Evolutionary conservation across 2,113 vertebrate species (phyloP), one percentile per base, ranked within the genome.

Genomic region (Chascanopsetta lugubris): DNA sequence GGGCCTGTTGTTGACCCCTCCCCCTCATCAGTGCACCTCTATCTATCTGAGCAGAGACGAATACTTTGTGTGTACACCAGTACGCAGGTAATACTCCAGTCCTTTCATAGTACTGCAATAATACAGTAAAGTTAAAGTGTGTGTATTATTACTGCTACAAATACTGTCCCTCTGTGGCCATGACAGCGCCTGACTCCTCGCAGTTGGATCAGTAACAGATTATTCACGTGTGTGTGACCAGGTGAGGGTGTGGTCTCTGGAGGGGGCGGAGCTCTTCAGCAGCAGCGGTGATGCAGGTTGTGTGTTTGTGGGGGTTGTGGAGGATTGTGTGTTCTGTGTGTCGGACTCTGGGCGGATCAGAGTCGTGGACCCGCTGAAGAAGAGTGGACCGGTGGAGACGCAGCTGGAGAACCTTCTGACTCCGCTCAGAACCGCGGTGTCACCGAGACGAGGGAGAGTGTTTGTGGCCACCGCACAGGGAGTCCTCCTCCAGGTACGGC

Each of bases 181-280:
- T n/a, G n/a, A n/a, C n/a, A n/a, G n/a, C n/a, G n/a, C n/a, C n/a
- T n/a, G n/a, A n/a, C n/a, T n/a, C n/a, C n/a, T n/a, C n/a, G n/a
- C n/a, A n/a, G n/a, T n/a, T n/a, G n/a, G n/a, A 30, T 5, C 29
- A 30, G 15, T 40, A 3, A 3, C 45, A 13, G 2, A 11, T 13
- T 24, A 2, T n/a, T 0, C 42, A 17, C 1, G 9, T 32, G n/a
- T 53, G n/a, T 26, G 42, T 2, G 30, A 58, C 0, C 57, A 96
- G 94, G 77, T 94, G 48, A 93, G 26, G 12, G 87, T 87, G 13
- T 93, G 85, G 93, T 68, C 74, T 27, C 70, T 91, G 70, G 91
- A 93, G 8, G 90, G 90, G 1, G 85, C 75, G 1, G 84, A 89
- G 40, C 77, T 71, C 12, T n/a, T 90, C 30, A 89, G 88, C 74